phyloP scores from a whole-genome alignment of 1,140 invertebrate genomes.

The Octopus sinensis region DNA sequence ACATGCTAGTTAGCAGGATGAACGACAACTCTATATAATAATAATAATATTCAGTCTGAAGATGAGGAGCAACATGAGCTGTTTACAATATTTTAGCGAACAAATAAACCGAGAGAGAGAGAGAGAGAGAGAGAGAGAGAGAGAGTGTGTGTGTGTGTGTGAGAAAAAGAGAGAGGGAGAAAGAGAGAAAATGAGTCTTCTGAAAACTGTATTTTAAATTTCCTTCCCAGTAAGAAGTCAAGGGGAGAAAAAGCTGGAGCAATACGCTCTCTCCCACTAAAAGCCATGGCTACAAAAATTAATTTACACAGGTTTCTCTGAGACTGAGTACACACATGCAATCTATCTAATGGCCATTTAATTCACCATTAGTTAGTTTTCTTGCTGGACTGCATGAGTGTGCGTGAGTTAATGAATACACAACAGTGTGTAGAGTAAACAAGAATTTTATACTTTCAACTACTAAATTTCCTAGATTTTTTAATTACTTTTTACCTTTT shows the following conservation, averaged over 20 bases:
- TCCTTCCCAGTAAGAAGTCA: neutral
- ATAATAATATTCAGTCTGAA: neutral
- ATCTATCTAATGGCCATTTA: too few relatives aligned
- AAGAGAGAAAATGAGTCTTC: neutral
- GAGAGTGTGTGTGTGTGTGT: neutral
- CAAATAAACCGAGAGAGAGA: neutral
- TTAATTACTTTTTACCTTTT: too few relatives aligned
- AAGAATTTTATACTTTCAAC: too few relatives aligned
- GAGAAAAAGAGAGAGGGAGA: neutral
- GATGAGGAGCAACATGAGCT: neutral
- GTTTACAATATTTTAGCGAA: neutral
- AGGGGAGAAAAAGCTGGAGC: neutral
- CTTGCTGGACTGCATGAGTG: too few relatives aligned
- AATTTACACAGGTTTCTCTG: too few relatives aligned
- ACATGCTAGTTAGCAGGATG: slow-evolving; percentile 5
- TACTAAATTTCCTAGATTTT: too few relatives aligned
- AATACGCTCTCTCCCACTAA: neutral
- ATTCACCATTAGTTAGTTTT: too few relatives aligned
- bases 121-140: neutral
- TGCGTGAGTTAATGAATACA: too few relatives aligned
- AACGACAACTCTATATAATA: neutral
- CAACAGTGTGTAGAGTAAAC: too few relatives aligned
- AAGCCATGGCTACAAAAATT: too few relatives aligned
- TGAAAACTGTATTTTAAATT: neutral
- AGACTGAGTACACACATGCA: too few relatives aligned